Base-by-base conservation (phyloP, 1,140 invertebrate species). In the Rhagoletis zephyria region DNA sequence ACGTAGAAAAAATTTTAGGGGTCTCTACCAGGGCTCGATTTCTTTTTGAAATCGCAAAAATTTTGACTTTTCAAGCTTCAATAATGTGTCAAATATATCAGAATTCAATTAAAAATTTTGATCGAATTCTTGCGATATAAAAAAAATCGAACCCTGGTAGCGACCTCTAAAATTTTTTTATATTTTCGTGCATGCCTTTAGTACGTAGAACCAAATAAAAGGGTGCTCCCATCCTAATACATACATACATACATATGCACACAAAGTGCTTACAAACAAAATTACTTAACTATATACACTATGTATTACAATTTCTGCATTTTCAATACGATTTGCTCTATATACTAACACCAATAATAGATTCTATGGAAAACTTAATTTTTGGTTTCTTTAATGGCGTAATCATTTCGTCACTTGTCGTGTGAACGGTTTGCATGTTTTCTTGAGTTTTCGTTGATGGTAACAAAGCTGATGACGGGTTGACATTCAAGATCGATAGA, bases 341-440 rank as follows among this genome's bases (percentile, higher is more conserved):
- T 56, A 48, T 45, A 67, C 61, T 87, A 70, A 88, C 59, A 4
- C 94, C 94, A 88, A 95, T 95, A 88, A 95, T 95, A n/a, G 94
- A 94, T 89, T 95, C 94, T 30, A 95, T 95, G 56, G 94, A 95
- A 89, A 95, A 95, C 42, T 94, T 94, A 87, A 95, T 88, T 92
- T 92, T 95, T 90, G 89, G 93, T 92, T 89, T 93, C 89, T 89
- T 91, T 88, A 87, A 67, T 74, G 90, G 61, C 60, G 60, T 40
- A 56, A 70, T 88, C 14, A 81, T 61, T 30, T 56, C 45, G 1
- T 19, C 30, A 51, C 30, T 63, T 4, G 86, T 59, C 2, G 51
- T 65, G 12, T 1, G 63, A 30, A 14, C 19, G 5, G 48, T 40
- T 67, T 67, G n/a, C 3, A 67, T 30, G 4, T 16, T 4, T 67